Conservation (phyloP, 2,797 vertebrate genomes). For the Fringilla coelebs region DNA sequence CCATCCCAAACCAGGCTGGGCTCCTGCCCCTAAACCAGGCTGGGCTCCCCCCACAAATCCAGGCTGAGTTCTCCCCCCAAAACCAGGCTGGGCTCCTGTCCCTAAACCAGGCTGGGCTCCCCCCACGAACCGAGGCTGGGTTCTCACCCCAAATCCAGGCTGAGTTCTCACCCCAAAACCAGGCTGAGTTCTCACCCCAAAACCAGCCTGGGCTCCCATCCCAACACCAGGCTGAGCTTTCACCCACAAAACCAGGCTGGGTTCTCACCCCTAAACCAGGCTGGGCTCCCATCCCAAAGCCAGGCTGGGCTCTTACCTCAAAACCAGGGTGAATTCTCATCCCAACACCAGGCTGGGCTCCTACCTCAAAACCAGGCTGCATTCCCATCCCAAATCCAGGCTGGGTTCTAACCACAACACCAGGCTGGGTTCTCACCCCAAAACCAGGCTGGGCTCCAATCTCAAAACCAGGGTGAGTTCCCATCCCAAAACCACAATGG, state of each 20-base stretch:
- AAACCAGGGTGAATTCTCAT: too few species aligned
- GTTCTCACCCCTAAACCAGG: neutral
- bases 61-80: rapidly evolving
- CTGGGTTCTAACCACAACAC: neutral
- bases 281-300: rapidly evolving
- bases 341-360: too few species aligned
- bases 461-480: rapidly evolving
- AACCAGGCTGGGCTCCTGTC: too few species aligned
- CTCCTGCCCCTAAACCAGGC: neutral
- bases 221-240: neutral
- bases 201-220: too few species aligned
- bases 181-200: too few species aligned
- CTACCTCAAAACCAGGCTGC: neutral
- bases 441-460: too few species aligned
- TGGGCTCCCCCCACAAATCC: neutral
- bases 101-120: neutral
- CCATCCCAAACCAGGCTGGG: too few species aligned
- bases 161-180: neutral
- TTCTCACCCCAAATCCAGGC: too few species aligned
- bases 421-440: too few species aligned
- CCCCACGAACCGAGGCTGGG: neutral
- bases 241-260: neutral
- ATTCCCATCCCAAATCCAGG: too few species aligned
- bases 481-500: neutral
- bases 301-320: rapidly evolving